Evolutionary conservation across 2,888 invertebrate genomes (phyloP), one percentile per base, ranked within the genome.

Genomic region (Trichopria drosophilae): DNA sequence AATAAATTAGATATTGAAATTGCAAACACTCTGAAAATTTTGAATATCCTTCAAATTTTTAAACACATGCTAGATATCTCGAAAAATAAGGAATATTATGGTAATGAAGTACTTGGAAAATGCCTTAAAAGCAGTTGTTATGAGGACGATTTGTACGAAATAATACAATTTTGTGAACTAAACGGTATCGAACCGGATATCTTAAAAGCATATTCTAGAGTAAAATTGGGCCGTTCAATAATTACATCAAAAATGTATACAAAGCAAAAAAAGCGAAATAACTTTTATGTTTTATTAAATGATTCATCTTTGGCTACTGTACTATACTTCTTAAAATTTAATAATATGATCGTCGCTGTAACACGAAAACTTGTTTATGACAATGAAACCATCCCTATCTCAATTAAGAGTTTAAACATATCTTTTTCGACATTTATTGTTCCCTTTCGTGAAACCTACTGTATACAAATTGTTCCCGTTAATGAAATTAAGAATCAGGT

Each of bases 1-100:
- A 48, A 48, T 13, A 51, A 45, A 36, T 22, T 44, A 16, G 50
- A 44, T 12, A 15, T 29, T 4, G 44, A 51, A 51, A 31, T 51
- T 10, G 13, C 34, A 3, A 51, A 51, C 32, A 44, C 44, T 1
- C 12, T 44, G 12, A 51, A 51, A 37, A 34, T 44, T 4, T 12
- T 51, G 4, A 37, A 31, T 26, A 34, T 35, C 12, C 15, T 12
- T 28, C 16, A 28, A 12, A 23, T 28, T 28, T 35, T 49, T 7
- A 32, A 35, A 26, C 12, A 31, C 29, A 49, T 18, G 24, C 13
- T 47, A 24, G 15, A 9, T 5, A 9, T 5, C 23, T 9, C 5
- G 26, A 19, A 9, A 28, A 15, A 9, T 15, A 26, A 16, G 18
- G 28, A 26, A 26, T 19, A 18, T 16, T 9, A 28, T 19, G 2